Evolutionary conservation across 2,113 vertebrate genomes (phyloP), one percentile per base, ranked within the genome.

Genomic region (Nannobrachium achirus): DNA sequence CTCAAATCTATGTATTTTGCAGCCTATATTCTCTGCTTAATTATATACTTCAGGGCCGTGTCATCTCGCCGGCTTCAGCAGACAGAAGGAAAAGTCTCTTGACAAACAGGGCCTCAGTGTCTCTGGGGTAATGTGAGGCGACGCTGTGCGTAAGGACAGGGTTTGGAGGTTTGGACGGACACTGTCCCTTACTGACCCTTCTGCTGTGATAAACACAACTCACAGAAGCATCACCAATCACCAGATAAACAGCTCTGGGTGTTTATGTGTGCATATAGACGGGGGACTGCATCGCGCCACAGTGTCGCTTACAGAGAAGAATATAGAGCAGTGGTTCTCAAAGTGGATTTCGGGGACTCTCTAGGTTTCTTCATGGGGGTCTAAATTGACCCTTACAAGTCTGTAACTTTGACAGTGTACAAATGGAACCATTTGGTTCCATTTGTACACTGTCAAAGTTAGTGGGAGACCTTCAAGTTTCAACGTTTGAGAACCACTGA

Each of bases 251-350:
- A 67, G 16, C 50, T 60, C 20, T 33, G 18, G 38, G 56, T 52
- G 66, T 71, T 20, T 38, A 11, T 65, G 74, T 55, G 42, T 70
- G 71, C 59, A 49, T 39, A 68, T 62, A 81, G 62, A 74, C 39
- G 66, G 42, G 58, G 40, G 60, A 56, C 11, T 56, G 38, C 25
- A 33, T 33, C 25, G 25, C 6, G 25, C 25, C 25, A 33, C 25
- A 33, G 25, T 33, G 25, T 4, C 6, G 25, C 25, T 33, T 1
- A 5, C 25, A 33, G 6, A 33, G 25, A 33, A 33, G 25, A 33
- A 33, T 33, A 33, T 33, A 33, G n/a, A n/a, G n/a, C n/a, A n/a
- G n/a, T n/a, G n/a, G n/a, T n/a, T n/a, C n/a, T n/a, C n/a, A n/a
- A n/a, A n/a, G n/a, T n/a, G n/a, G n/a, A n/a, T n/a, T n/a, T n/a